Conservation (phyloP, 2,113 vertebrate species). For the Micronycteris hirsuta region DNA sequence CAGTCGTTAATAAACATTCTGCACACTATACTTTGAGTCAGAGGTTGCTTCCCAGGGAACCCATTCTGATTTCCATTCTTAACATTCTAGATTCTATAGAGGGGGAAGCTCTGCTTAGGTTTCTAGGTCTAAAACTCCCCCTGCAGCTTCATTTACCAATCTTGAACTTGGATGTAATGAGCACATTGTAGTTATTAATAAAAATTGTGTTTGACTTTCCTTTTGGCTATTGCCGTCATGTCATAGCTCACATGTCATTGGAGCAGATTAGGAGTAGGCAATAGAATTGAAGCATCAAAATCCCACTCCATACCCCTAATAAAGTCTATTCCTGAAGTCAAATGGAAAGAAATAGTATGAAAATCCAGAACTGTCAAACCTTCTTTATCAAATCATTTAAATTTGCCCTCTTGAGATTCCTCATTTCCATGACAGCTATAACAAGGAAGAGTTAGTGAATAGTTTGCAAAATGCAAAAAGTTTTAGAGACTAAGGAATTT, state of each 20-base stretch:
- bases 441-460: constrained; percentile 24
- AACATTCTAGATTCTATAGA: not conserved
- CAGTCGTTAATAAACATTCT: not conserved
- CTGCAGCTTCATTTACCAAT: not conserved
- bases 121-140: constrained; percentile 11
- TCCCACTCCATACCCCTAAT: not conserved
- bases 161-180: constrained; percentile 12
- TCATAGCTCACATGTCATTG: constrained; percentile 33
- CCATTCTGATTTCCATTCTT: not conserved
- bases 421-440: constrained; percentile 58
- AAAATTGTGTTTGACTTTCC: constrained; percentile 26
- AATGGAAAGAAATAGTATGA: not conserved
- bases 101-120: not conserved
- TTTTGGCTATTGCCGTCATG: constrained; percentile 31
- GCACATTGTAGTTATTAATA: constrained; percentile 42
- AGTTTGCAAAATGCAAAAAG: constrained; percentile 17
- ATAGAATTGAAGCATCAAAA: constrained; percentile 46
- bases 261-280: constrained; percentile 27
- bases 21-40: not conserved
- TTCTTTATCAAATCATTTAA: constrained; percentile 51
- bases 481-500: not conserved
- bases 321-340: constrained; percentile 33
- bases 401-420: constrained; percentile 42
- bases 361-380: constrained; percentile 52
- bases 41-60: not conserved